Percentiles rank a stretch among this genome's conserved stretches.
Evolutionary conservation across 2,888 invertebrate species (phyloP).

Genomic region (Pristionchus maxplancki): DNA sequence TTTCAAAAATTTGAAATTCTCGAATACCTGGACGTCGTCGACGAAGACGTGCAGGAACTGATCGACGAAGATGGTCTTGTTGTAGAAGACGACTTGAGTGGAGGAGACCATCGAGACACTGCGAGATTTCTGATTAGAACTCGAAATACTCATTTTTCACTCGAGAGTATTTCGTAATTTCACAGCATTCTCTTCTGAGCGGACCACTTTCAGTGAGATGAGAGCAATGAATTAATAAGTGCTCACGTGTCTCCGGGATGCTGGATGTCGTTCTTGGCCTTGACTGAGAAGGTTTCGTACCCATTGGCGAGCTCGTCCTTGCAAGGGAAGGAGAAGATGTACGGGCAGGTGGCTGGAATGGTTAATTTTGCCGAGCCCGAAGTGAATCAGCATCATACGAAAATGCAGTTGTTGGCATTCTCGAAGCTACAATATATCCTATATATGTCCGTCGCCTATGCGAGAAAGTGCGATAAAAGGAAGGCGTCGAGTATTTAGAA

Average conservation of each 20-base stretch:
- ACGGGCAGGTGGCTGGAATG: constrained; percentile 74
- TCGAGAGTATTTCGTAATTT: no score
- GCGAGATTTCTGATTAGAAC: background rate
- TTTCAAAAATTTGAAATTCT: background rate
- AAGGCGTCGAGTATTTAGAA: constrained; percentile 75
- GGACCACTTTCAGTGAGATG: background rate
- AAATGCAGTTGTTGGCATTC: constrained; percentile 56
- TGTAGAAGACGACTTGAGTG: constrained; percentile 66
- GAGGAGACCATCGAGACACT: constrained; percentile 66
- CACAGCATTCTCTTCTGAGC: no score
- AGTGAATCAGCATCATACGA: constrained; percentile 67
- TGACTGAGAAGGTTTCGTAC: constrained; percentile 61
- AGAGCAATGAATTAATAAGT: no score
- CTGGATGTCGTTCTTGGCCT: constrained; percentile 62
- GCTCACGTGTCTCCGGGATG: constrained; percentile 48
- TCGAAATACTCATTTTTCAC: no score
- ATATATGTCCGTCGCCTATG: no score
- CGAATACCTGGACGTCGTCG: constrained; percentile 55
- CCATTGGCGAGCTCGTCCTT: constrained; percentile 53
- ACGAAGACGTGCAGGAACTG: constrained; percentile 58
- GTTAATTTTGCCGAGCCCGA: no score
- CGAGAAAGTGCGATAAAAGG: no score
- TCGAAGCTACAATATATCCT: no score
- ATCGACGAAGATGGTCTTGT: constrained; percentile 64
- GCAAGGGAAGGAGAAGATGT: constrained; percentile 71